phyloP scores from a whole-genome alignment of 2,888 invertebrate species.

The Xylota sylvarum region DNA sequence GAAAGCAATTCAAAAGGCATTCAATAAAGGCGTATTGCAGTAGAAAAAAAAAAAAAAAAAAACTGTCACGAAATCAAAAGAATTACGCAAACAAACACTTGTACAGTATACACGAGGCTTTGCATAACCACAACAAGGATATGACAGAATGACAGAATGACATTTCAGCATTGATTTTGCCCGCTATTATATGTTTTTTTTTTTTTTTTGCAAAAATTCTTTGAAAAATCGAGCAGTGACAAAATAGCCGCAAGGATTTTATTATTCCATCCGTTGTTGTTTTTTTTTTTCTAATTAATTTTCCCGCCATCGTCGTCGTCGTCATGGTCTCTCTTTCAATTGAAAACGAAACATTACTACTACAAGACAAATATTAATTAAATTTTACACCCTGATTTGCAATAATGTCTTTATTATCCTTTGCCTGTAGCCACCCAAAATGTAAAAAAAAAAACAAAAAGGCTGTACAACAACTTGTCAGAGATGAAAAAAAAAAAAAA shows the following conservation, averaged over 20 bases:
- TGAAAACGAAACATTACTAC: constrained; percentile 39
- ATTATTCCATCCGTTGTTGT: constrained; percentile 61
- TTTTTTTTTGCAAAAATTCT: constrained; percentile 42
- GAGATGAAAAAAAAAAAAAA: too few relatives aligned
- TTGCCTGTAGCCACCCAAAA: constrained; percentile 14
- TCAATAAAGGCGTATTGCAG: constrained; percentile 43
- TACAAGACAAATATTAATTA: constrained; percentile 69
- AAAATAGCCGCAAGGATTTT: constrained; percentile 72
- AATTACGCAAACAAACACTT: constrained; percentile 57
- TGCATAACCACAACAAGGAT: constrained; percentile 65
- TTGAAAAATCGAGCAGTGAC: constrained; percentile 69
- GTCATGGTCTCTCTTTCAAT: constrained; percentile 25
- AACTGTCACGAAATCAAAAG: constrained; percentile 54
- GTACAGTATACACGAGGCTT: constrained; percentile 36
- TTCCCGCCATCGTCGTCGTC: constrained; percentile 21
- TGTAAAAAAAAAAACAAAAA: not conserved
- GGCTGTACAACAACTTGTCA: too few relatives aligned
- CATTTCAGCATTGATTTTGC: constrained; percentile 75
- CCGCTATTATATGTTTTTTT: constrained; percentile 11
- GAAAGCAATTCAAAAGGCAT: constrained; percentile 61
- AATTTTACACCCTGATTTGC: constrained; percentile 69
- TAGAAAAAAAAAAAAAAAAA: constrained; percentile 9
- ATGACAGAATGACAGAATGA: constrained; percentile 76
- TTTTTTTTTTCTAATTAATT: constrained; percentile 68
- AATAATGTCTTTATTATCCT: constrained; percentile 61